These are phyloP conservation scores for Phlogophora meticulosa DNA, from an alignment of 2,888 invertebrate species.

Conservation along the genomic window DNA sequence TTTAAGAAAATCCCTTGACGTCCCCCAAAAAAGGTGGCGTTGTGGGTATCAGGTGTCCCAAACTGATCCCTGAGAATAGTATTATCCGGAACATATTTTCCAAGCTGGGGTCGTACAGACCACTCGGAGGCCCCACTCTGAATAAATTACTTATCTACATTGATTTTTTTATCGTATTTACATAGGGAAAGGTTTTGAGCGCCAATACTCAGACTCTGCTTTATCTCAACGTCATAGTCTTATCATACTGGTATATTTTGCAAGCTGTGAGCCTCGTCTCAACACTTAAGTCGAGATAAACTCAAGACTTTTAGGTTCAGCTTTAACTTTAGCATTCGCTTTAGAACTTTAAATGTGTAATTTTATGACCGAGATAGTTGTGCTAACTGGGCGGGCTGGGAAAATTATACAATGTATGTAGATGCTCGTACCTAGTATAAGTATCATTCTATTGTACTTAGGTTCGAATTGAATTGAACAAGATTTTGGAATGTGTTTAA, in stretches of 20 bases:
- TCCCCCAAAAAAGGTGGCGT: slow-evolving; percentile 73
- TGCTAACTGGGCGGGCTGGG: slow-evolving; percentile 16
- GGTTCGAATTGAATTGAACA: background rate
- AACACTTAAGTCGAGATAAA: slow-evolving; percentile 54
- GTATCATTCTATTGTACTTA: background rate
- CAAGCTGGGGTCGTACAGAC: slow-evolving; percentile 79
- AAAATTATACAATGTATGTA: slow-evolving; percentile 11
- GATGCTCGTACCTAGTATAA: background rate
- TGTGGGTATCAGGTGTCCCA: slow-evolving; percentile 87
- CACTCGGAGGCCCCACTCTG: slow-evolving; percentile 79
- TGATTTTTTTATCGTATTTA: slow-evolving; percentile 75
- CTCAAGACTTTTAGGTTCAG: slow-evolving; percentile 39
- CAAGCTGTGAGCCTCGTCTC: slow-evolving; percentile 28
- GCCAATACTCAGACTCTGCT: slow-evolving; percentile 46
- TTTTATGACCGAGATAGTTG: slow-evolving; percentile 44
- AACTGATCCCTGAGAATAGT: slow-evolving; percentile 85
- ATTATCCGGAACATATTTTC: slow-evolving; percentile 87
- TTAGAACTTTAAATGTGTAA: slow-evolving; percentile 52
- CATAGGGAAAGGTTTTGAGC: slow-evolving; percentile 69
- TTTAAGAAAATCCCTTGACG: slow-evolving; percentile 77
- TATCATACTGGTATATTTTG: slow-evolving; percentile 56
- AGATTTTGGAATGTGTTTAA: background rate
- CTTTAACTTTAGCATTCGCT: slow-evolving; percentile 43
- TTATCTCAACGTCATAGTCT: slow-evolving; percentile 53
- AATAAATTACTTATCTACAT: slow-evolving; percentile 86